Evolutionary conservation across 23 tunicate genomes (phyloP).

Genomic region (Halocynthia aurantium): DNA sequence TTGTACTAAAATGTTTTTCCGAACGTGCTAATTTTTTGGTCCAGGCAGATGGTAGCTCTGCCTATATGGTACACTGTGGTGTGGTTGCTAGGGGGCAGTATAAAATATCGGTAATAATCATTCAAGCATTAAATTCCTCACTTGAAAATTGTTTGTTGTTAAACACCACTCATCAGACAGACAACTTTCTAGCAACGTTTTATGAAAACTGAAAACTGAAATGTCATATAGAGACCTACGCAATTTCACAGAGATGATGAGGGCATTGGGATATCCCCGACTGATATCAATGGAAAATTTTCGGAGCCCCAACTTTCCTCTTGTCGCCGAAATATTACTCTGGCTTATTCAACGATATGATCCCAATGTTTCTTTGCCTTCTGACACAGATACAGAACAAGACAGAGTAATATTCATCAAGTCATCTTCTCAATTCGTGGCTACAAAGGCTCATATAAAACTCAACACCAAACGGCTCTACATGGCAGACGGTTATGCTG

Average conservation of each 20-base stretch:
- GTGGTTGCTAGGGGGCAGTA: no score
- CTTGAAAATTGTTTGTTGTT: no score
- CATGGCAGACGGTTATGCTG: conserved; percentile 99
- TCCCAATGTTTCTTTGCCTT: conserved; percentile 70
- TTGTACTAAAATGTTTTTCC: no score
- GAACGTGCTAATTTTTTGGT: no score
- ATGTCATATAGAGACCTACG: conserved; percentile 97
- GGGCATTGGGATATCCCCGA: conserved; percentile 87
- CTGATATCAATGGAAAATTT: conserved; percentile 92
- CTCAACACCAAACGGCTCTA: conserved; percentile 92
- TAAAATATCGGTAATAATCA: no score
- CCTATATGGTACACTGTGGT: no score
- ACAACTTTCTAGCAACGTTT: no score
- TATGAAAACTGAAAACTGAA: not conserved
- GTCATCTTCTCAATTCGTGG: conserved; percentile 84
- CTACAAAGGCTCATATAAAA: conserved; percentile 83
- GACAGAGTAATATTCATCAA: conserved; percentile 95
- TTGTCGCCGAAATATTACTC: conserved; percentile 80
- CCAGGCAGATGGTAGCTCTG: no score
- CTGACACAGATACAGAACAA: conserved; percentile 91
- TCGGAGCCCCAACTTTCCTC: conserved; percentile 75
- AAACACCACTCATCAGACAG: no score
- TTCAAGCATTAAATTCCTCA: no score
- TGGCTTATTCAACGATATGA: conserved; percentile 91
- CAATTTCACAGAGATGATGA: conserved; percentile 95